Conservation (phyloP, 2,888 invertebrate species). For the Lordiphosa andalusiaca region DNA sequence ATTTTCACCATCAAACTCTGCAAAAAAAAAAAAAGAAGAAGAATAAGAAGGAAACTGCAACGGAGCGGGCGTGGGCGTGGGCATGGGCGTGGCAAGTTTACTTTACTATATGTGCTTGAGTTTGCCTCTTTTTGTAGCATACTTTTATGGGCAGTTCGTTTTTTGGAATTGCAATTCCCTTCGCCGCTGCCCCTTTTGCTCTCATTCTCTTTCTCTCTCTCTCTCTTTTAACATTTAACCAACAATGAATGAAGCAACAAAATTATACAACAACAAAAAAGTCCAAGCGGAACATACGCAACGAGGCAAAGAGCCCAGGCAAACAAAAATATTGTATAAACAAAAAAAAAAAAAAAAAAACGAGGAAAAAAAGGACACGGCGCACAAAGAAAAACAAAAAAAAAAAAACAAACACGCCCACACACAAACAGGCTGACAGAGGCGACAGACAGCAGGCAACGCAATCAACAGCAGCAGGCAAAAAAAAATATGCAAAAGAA, state of each 20-base stretch:
- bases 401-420: conserved; percentile 49
- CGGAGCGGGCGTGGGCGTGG: conserved; percentile 44
- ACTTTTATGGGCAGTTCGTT: conserved; percentile 59
- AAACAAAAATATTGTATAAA: conserved; percentile 17
- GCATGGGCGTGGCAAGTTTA: conserved; percentile 40
- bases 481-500: conserved; percentile 20
- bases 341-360: conserved; percentile 38
- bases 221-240: conserved; percentile 50
- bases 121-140: conserved; percentile 47
- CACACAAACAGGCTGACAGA: conserved; percentile 56
- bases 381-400: conserved; percentile 32
- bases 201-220: not conserved
- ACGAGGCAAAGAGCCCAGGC: not conserved
- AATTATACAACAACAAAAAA: conserved; percentile 55
- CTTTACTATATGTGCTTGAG: conserved; percentile 19
- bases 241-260: conserved; percentile 76
- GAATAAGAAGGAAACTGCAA: no score
- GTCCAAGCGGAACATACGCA: conserved; percentile 21
- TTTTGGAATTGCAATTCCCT: conserved; percentile 2
- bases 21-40: not conserved
- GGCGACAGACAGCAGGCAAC: conserved; percentile 41
- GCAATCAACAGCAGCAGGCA: conserved; percentile 39
- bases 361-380: conserved; percentile 21
- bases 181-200: not conserved
- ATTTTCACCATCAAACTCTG: conserved; percentile 60